Conservation (phyloP, 1,140 invertebrate genomes). For the Meloidogyne exigua region DNA sequence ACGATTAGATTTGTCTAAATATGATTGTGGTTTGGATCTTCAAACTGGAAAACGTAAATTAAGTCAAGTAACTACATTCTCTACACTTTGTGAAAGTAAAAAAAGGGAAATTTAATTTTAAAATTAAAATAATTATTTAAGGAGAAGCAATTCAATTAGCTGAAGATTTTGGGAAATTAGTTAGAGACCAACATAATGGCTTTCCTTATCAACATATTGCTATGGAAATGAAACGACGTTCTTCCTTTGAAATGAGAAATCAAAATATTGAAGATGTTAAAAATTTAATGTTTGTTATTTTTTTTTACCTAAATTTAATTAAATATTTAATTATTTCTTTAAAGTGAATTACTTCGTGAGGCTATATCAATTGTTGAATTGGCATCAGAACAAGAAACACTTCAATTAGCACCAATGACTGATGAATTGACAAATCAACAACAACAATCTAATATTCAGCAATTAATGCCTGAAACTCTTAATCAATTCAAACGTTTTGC, state of each 20-base stretch:
- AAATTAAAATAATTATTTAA: slow-evolving; percentile 2
- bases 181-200: not conserved
- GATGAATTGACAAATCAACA: not conserved
- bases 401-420: not conserved
- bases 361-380: slow-evolving; percentile 20
- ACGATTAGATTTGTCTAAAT: not conserved
- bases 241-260: not conserved
- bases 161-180: slow-evolving; percentile 21
- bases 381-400: slow-evolving; percentile 17
- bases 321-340: not conserved
- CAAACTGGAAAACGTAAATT: slow-evolving; percentile 17
- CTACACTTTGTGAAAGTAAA: slow-evolving; percentile 25
- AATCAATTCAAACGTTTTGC: slow-evolving; percentile 15
- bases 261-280: not conserved
- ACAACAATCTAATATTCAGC: not conserved
- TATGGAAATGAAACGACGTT: slow-evolving; percentile 2
- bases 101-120: not conserved
- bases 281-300: not conserved
- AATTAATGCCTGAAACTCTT: not conserved
- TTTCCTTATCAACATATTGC: slow-evolving; percentile 18
- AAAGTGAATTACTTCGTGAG: slow-evolving; percentile 12
- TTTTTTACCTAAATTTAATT: not conserved
- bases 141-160: slow-evolving; percentile 28
- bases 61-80: slow-evolving; percentile 17
- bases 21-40: slow-evolving; percentile 14